Evolutionary conservation across 2,888 invertebrate species (phyloP).

Genomic region (Crocallis elinguaria): DNA sequence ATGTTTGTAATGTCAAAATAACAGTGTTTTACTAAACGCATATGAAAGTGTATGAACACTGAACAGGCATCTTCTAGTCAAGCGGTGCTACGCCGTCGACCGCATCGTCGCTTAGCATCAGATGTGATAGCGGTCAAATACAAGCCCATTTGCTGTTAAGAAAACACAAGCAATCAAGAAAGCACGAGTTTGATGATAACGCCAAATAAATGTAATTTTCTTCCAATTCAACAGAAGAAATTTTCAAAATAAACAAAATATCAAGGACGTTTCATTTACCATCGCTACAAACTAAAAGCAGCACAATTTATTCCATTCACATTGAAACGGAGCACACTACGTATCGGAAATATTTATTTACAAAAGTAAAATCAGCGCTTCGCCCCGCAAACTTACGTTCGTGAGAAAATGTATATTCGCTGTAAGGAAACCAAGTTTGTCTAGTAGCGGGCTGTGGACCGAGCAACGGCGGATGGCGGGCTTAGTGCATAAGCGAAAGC

Average conservation of each 20-base stretch:
- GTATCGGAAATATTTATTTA: constrained; percentile 50
- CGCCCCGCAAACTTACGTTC: constrained; percentile 65
- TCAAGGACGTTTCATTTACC: not conserved
- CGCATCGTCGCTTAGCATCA: too few species aligned
- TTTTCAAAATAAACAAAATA: not conserved
- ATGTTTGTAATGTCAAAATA: too few species aligned
- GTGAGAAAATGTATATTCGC: constrained; percentile 71
- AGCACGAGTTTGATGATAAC: too few species aligned
- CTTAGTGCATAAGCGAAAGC: constrained; percentile 32
- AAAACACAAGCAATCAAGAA: too few species aligned
- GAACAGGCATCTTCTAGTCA: too few species aligned
- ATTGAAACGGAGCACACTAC: constrained; percentile 29
- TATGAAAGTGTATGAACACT: too few species aligned
- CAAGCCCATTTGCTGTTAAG: too few species aligned
- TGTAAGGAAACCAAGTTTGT: constrained; percentile 62
- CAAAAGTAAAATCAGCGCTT: constrained; percentile 53
- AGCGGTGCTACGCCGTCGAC: too few species aligned
- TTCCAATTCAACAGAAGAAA: too few species aligned
- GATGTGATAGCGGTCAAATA: too few species aligned
- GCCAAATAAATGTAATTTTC: too few species aligned
- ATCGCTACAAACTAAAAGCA: constrained; percentile 27
- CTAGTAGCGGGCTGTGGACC: constrained; percentile 56
- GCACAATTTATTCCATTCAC: constrained; percentile 28
- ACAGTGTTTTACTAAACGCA: too few species aligned
- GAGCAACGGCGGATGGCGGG: constrained; percentile 26